phyloP scores from a whole-genome alignment of 37 sponge, comb jelly and placozoan genomes.

The Haliclona indistincta region DNA sequence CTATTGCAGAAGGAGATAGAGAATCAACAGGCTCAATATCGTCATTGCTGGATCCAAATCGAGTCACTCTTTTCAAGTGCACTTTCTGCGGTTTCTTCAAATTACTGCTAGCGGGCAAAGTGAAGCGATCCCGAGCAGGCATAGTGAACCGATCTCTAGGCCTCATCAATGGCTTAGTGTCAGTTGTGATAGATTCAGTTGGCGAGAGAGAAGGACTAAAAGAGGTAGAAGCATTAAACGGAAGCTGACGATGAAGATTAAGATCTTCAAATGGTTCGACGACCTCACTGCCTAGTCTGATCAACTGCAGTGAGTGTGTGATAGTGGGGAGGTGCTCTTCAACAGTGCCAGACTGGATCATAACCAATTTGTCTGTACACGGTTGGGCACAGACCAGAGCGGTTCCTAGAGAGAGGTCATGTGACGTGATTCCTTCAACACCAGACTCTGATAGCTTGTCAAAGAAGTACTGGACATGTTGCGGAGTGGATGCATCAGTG shows the following conservation, averaged over 20 bases:
- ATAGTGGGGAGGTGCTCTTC: conserved; percentile 5
- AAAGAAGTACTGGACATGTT: conserved; percentile 28
- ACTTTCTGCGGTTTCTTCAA: conserved; percentile 13
- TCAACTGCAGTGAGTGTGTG: conserved; percentile 13
- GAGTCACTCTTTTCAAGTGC: no score
- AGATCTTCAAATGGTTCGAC: neutral
- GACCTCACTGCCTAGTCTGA: conserved; percentile 44
- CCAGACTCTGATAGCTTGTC: conserved; percentile 8
- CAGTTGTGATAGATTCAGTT: no score
- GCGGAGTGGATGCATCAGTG: neutral
- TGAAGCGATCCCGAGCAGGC: no score
- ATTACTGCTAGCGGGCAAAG: neutral
- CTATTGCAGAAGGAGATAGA: no score
- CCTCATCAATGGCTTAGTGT: no score
- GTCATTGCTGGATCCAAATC: no score
- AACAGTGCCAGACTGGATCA: neutral
- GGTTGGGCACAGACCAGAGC: neutral
- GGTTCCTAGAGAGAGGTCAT: neutral
- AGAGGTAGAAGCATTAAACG: neutral
- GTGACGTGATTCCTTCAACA: conserved; percentile 1
- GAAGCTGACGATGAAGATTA: neutral
- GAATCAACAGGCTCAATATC: no score
- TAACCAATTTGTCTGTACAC: neutral
- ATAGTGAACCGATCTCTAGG: no score
- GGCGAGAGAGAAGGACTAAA: no score